Evolutionary conservation across 35 echinoderm and acorn worm species (phyloP).

Genomic region (Heliocidaris tuberculata): DNA sequence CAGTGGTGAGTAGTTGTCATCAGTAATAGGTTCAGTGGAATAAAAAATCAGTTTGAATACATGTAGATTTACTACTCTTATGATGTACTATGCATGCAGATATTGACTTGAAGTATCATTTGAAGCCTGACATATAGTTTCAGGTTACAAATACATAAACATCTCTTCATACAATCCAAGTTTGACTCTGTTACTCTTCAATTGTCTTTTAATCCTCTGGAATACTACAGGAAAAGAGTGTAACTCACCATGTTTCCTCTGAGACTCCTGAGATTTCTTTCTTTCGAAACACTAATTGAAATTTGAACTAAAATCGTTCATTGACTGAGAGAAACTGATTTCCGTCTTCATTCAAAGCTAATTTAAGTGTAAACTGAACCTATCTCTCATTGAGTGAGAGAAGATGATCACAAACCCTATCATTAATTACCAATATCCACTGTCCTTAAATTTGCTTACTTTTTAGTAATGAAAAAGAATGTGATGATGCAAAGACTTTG

Average conservation of each 20-base stretch:
- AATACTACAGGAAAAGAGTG: background rate
- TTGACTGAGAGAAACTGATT: background rate
- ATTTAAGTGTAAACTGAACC: background rate
- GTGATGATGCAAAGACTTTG: background rate
- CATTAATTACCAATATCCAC: background rate
- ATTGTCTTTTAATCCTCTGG: too few relatives aligned
- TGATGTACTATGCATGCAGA: too few relatives aligned
- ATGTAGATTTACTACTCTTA: too few relatives aligned
- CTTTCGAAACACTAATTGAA: background rate
- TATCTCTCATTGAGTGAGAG: background rate
- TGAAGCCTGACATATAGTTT: too few relatives aligned
- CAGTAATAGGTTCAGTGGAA: too few relatives aligned
- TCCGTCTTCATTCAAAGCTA: background rate
- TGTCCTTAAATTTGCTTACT: background rate
- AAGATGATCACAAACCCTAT: background rate
- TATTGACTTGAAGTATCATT: too few relatives aligned
- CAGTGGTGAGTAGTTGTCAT: too few relatives aligned
- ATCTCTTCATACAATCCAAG: too few relatives aligned
- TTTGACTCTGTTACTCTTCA: too few relatives aligned
- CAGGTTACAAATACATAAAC: too few relatives aligned
- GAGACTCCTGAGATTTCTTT: background rate
- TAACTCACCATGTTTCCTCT: conserved; percentile 19
- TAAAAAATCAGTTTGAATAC: too few relatives aligned
- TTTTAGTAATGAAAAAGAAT: background rate
- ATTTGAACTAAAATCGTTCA: background rate